Percentiles rank a stretch among this genome's conserved stretches.
phyloP scores from a whole-genome alignment of 2,113 vertebrate genomes.

The Holacanthus passer region DNA sequence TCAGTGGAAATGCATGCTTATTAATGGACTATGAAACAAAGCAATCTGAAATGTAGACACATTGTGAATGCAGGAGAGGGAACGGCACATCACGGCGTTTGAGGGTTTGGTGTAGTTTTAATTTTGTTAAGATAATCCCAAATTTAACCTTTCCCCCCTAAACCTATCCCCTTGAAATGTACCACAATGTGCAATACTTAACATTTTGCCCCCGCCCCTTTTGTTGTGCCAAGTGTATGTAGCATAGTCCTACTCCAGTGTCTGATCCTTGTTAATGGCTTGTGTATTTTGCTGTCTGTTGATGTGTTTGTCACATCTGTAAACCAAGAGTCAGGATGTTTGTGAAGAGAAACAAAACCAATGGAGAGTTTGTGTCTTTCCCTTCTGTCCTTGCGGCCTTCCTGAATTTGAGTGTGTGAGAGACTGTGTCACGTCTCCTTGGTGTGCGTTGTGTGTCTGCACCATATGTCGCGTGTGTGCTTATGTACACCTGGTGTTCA shows the following conservation, averaged over 20 bases:
- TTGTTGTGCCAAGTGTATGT: constrained; percentile 80
- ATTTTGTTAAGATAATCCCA: constrained; percentile 35
- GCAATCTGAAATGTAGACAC: constrained; percentile 38
- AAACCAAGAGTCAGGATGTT: constrained; percentile 53
- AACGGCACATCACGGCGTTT: constrained; percentile 19
- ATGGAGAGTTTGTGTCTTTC: constrained; percentile 46
- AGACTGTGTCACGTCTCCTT: constrained; percentile 24
- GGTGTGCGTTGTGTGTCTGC: constrained; percentile 35
- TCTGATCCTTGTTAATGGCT: constrained; percentile 43
- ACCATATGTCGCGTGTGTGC: constrained; percentile 29
- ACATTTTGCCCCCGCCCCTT: constrained; percentile 22
- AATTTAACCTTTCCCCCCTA: constrained; percentile 34
- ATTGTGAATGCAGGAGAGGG: constrained; percentile 30
- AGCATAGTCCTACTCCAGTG: constrained; percentile 62
- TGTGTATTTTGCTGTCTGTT: constrained; percentile 58
- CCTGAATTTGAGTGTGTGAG: constrained; percentile 53
- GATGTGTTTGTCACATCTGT: constrained; percentile 42
- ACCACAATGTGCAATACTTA: constrained; percentile 78
- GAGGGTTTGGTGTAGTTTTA: constrained; percentile 43
- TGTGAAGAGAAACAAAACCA: constrained; percentile 57
- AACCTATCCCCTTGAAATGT: constrained; percentile 53
- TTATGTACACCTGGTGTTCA: constrained; percentile 20
- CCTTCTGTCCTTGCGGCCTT: constrained; percentile 68
- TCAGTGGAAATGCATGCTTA: constrained; percentile 35
- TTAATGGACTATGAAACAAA: constrained; percentile 37